These are phyloP conservation scores for Garra rufa DNA, from an alignment of 2,113 vertebrate species.

Conservation along the genomic window DNA sequence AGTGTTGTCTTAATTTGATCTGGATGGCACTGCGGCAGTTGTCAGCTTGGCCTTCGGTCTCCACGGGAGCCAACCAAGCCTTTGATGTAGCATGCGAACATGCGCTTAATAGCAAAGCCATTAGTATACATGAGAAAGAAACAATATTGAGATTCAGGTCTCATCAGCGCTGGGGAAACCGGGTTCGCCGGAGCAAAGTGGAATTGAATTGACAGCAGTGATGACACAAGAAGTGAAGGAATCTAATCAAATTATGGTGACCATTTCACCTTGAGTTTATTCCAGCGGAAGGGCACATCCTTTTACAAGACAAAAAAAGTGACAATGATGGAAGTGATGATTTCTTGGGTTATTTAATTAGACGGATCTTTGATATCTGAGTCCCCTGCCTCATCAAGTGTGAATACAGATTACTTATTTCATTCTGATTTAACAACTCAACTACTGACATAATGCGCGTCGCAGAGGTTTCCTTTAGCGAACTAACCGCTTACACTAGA, in stretches of 20 bases:
- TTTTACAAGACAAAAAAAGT: conserved; percentile 25
- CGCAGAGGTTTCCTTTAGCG: conserved; percentile 11
- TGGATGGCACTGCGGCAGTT: conserved; percentile 32
- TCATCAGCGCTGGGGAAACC: conserved; percentile 18
- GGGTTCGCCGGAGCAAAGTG: conserved; percentile 9
- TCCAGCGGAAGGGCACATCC: conserved; percentile 32
- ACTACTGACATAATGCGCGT: background rate
- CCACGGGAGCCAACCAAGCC: conserved; percentile 26
- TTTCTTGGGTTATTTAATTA: conserved; percentile 49
- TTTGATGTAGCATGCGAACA: conserved; percentile 39
- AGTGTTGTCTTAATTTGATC: conserved; percentile 31
- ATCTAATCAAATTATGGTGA: conserved; percentile 53
- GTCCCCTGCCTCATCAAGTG: conserved; percentile 26
- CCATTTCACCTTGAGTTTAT: conserved; percentile 45
- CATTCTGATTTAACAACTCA: background rate
- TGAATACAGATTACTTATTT: background rate
- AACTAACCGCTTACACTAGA: background rate
- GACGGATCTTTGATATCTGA: conserved; percentile 4
- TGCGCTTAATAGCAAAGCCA: conserved; percentile 26
- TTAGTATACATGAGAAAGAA: conserved; percentile 42
- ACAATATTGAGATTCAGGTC: conserved; percentile 49
- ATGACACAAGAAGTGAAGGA: conserved; percentile 40
- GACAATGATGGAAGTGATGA: conserved; percentile 20
- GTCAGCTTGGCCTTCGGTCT: conserved; percentile 28
- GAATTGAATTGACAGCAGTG: conserved; percentile 49